Evolutionary conservation across 2,888 invertebrate species (phyloP), one percentile per base, ranked within the genome.

Genomic region (Euproctis similis): DNA sequence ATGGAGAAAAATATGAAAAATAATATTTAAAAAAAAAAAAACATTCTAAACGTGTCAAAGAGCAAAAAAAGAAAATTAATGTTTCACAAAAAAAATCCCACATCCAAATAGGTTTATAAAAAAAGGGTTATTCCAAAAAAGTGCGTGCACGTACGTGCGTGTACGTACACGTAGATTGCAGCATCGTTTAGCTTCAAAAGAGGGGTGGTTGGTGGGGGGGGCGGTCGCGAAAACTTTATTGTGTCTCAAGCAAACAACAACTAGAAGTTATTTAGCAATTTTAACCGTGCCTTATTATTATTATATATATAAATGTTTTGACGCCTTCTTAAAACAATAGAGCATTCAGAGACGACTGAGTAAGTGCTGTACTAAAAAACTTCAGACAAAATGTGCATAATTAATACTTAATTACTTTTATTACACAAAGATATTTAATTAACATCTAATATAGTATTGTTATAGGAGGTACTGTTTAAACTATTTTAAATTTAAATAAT

Each of bases 61-160:
- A 60, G 52, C 55, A 58, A 63, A 56, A 21, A n/a, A n/a, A n/a
- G n/a, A n/a, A n/a, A 61, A 65, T 59, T 59, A 65, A 62, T 53
- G 54, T 62, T 67, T 53, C 53, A 64, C 50, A 62, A 75, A 70
- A 28, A 20, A 31, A 73, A 81, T 70, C 82, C 84, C 82, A 76
- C 71, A 80, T 84, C 81, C 82, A 81, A 75, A 64, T 50, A 68
- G 60, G 4, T 68, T 68, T 14, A 65, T 56, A 57, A 53, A 59
- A 63, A 64, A n/a, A n/a, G n/a, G n/a, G n/a, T n/a, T n/a, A n/a
- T n/a, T n/a, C n/a, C n/a, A n/a, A n/a, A n/a, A 61, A 57, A 42
- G 70, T 66, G 71, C n/a, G n/a, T n/a, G n/a, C n/a, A n/a, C n/a
- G n/a, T n/a, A n/a, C n/a, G n/a, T 67, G 50, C 53, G 35, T 30